Percentiles rank a stretch among this genome's conserved stretches.
Evolutionary conservation across 2,797 vertebrate genomes (phyloP).

Genomic region (Triplophysa yarkandensis): DNA sequence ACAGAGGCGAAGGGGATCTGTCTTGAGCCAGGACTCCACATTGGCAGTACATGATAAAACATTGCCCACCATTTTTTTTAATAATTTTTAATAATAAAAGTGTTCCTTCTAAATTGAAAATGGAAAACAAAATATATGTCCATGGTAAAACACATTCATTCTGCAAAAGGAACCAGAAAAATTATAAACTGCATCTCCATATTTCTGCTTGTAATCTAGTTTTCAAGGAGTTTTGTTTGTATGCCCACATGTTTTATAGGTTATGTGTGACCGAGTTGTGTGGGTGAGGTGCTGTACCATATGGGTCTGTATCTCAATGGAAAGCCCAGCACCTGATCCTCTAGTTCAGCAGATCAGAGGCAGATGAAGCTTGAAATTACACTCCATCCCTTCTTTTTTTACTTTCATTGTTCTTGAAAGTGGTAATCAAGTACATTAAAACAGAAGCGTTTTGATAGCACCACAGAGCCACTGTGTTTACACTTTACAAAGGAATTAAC

Average conservation of each 20-base stretch:
- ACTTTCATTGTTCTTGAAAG: neutral
- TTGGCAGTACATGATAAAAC: no score
- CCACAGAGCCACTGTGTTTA: neutral
- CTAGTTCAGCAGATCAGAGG: conserved; percentile 60
- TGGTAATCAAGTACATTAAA: conserved; percentile 41
- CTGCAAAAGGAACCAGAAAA: no score
- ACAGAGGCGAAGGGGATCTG: no score
- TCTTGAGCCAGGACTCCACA: no score
- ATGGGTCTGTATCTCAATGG: conserved; percentile 50
- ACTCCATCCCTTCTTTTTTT: conserved; percentile 31
- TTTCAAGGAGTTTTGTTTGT: conserved; percentile 15
- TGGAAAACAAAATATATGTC: no score
- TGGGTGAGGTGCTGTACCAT: conserved; percentile 53
- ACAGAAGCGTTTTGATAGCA: neutral
- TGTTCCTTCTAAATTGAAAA: neutral
- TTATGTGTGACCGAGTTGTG: conserved; percentile 37
- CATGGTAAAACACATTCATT: no score
- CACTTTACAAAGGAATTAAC: neutral
- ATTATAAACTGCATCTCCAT: neutral
- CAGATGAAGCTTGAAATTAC: conserved; percentile 23
- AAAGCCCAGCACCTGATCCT: conserved; percentile 62
- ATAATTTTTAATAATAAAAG: neutral
- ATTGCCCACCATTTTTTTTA: no score
- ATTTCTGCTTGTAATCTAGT: neutral
- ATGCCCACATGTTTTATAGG: conserved; percentile 27